These are phyloP conservation scores for Bradysia coprophila DNA, from an alignment of 1,140 invertebrate species.

Conservation along the genomic window DNA sequence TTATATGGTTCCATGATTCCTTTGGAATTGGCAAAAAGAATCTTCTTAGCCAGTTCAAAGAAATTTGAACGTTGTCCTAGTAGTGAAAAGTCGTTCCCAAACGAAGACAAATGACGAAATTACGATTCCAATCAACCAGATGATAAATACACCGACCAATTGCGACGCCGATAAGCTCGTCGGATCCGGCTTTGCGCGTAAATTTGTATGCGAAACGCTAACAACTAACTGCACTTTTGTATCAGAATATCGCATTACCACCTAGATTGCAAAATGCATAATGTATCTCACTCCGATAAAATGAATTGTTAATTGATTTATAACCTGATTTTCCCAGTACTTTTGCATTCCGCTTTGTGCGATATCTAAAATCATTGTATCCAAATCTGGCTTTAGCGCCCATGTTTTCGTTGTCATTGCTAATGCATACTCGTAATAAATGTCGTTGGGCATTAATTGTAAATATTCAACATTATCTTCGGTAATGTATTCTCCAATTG, in stretches of 20 bases:
- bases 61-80: background rate
- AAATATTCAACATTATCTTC: conserved; percentile 26
- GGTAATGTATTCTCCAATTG: conserved; percentile 33
- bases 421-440: conserved; percentile 34
- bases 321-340: conserved; percentile 15
- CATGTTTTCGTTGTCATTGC: conserved; percentile 34
- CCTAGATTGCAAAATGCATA: background rate
- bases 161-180: background rate
- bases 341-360: conserved; percentile 15
- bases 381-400: conserved; percentile 14
- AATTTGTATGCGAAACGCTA: background rate
- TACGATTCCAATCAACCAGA: background rate
- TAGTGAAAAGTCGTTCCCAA: background rate
- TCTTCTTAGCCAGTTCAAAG: background rate
- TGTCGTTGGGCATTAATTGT: conserved; percentile 31
- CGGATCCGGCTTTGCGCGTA: background rate
- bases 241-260: background rate
- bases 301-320: background rate
- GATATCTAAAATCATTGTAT: conserved; percentile 12
- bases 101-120: background rate
- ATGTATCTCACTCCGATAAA: background rate
- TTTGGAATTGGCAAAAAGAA: too few relatives aligned
- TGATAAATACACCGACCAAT: background rate
- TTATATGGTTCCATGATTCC: too few relatives aligned
- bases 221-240: background rate